Conservation (phyloP, 2,113 vertebrate genomes). For the Nicator chloris region DNA sequence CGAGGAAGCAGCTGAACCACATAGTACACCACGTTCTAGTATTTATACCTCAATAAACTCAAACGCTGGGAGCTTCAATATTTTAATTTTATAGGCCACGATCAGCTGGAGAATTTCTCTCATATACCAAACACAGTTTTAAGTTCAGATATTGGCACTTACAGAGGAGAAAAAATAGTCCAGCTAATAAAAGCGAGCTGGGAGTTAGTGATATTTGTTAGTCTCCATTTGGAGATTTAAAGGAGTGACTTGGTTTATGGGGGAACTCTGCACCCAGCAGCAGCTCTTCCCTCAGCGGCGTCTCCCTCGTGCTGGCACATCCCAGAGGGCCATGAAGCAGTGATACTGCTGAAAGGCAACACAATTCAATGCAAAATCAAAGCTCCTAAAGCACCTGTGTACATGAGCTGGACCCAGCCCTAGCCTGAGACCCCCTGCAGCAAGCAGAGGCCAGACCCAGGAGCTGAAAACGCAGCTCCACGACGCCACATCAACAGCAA, state of each 20-base stretch:
- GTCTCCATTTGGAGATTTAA: not conserved
- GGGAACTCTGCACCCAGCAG: not conserved
- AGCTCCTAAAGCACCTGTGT: not conserved
- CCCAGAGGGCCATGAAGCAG: not conserved
- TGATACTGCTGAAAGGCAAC: not conserved
- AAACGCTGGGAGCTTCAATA: not conserved
- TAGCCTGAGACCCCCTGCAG: not conserved
- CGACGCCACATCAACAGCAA: rapidly evolving
- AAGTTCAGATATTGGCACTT: not conserved
- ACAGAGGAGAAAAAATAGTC: not conserved
- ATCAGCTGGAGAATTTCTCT: not conserved
- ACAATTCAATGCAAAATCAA: not conserved
- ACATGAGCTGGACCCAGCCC: rapidly evolving
- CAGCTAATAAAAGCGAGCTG: not conserved
- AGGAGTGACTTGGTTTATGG: not conserved
- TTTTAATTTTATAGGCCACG: slow-evolving; percentile 1
- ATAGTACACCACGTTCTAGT: not conserved
- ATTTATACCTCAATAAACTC: slow-evolving; percentile 26
- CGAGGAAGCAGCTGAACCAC: slow-evolving; percentile 2
- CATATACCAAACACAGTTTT: not conserved
- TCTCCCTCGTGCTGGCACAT: not conserved
- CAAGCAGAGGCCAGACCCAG: not conserved
- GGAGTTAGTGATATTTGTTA: not conserved
- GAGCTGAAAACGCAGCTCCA: not conserved
- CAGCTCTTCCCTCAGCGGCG: not conserved